Conservation (phyloP, 2,113 vertebrate genomes). For the Nettapus auritus region DNA sequence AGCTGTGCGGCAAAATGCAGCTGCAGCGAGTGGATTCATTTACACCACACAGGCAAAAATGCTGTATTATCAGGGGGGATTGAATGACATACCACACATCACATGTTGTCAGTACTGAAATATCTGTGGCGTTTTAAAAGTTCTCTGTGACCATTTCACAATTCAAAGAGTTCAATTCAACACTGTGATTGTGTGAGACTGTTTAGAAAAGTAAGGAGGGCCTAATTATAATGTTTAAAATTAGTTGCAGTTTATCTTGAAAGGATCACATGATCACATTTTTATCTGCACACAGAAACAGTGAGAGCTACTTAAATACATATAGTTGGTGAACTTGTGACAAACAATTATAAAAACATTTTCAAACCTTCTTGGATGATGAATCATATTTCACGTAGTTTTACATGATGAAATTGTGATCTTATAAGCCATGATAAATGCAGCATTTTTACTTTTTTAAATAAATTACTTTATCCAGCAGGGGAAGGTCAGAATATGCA, state of each 20-base stretch:
- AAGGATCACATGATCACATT: conserved; percentile 13
- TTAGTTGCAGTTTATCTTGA: conserved; percentile 19
- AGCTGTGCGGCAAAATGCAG: neutral
- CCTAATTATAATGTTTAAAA: conserved; percentile 16
- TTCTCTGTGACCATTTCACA: neutral
- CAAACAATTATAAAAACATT: neutral
- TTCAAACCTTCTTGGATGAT: neutral
- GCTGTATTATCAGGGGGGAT: neutral
- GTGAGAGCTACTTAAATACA: neutral
- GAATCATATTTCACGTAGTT: neutral
- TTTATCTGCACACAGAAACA: neutral
- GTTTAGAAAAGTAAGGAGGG: neutral
- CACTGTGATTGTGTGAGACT: neutral
- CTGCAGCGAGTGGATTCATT: neutral
- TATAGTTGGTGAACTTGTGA: neutral
- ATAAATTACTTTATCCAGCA: neutral
- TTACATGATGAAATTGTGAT: neutral
- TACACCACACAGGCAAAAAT: neutral
- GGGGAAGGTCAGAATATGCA: neutral
- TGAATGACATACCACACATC: neutral
- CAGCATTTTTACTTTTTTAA: neutral
- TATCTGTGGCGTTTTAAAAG: conserved; percentile 12
- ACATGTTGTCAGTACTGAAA: neutral
- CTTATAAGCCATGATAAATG: neutral
- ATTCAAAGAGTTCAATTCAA: neutral